Percentiles rank a stretch among this genome's conserved stretches.
Evolutionary conservation across 2,888 invertebrate genomes (phyloP).

Genomic region (Mechanitis mazaeus): DNA sequence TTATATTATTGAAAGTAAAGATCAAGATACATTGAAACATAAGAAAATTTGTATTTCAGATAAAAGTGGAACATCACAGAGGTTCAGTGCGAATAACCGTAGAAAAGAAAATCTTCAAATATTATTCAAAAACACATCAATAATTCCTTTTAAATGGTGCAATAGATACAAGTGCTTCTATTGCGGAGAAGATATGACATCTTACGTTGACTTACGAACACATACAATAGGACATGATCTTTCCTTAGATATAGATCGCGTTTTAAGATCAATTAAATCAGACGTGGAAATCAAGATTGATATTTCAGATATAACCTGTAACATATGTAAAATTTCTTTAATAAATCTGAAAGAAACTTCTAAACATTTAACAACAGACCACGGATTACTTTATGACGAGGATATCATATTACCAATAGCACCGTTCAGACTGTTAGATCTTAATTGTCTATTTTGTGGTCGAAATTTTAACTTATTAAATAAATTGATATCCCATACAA

Average conservation of each 20-base stretch:
- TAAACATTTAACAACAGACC: constrained; percentile 52
- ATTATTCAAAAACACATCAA: constrained; percentile 60
- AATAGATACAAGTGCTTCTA: constrained; percentile 58
- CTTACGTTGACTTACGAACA: constrained; percentile 51
- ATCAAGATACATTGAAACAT: constrained; percentile 43
- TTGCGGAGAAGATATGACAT: constrained; percentile 42
- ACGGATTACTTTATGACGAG: constrained; percentile 50
- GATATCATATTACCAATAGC: constrained; percentile 46
- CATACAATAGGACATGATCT: constrained; percentile 55
- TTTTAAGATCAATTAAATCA: constrained; percentile 50
- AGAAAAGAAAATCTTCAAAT: constrained; percentile 59
- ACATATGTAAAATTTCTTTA: constrained; percentile 52
- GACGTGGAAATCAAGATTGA: constrained; percentile 58
- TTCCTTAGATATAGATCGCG: constrained; percentile 47
- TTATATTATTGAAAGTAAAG: background rate
- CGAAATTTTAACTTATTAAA: constrained; percentile 51
- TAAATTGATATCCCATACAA: constrained; percentile 52
- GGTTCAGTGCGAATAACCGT: constrained; percentile 47
- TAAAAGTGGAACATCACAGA: constrained; percentile 46
- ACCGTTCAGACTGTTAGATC: constrained; percentile 50
- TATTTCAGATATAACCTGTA: constrained; percentile 54
- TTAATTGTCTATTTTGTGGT: constrained; percentile 50
- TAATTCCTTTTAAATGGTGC: constrained; percentile 65
- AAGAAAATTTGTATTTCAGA: constrained; percentile 63
- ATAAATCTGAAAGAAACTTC: constrained; percentile 44